These are phyloP conservation scores for Atta colombica DNA, from an alignment of 1,140 invertebrate species.

Conservation along the genomic window DNA sequence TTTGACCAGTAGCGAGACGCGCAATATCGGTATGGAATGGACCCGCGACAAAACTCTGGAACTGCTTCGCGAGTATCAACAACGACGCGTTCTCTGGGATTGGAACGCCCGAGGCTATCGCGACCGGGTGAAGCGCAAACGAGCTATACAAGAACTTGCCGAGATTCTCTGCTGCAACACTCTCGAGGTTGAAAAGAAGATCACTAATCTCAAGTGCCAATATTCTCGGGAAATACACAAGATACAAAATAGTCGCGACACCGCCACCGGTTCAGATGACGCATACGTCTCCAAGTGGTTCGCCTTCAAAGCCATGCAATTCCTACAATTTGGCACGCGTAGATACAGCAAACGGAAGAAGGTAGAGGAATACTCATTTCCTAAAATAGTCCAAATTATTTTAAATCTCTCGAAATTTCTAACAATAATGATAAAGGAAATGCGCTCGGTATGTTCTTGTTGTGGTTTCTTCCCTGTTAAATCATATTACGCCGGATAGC, in stretches of 20 bases:
- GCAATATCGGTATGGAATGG: conserved; percentile 85
- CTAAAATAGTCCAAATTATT: not conserved
- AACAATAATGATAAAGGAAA: not conserved
- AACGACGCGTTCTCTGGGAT: conserved; percentile 86
- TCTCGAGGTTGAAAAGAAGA: conserved; percentile 86
- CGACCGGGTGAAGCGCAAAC: conserved; percentile 84
- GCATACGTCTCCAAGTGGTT: conserved; percentile 81
- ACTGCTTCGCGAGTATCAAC: conserved; percentile 85
- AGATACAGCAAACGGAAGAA: conserved; percentile 78
- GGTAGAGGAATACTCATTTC: conserved; percentile 57
- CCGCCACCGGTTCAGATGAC: conserved; percentile 72
- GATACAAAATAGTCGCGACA: conserved; percentile 77
- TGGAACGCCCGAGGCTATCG: conserved; percentile 85
- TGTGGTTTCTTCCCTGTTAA: too few relatives aligned
- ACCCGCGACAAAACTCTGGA: conserved; percentile 85
- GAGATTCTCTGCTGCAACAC: conserved; percentile 85
- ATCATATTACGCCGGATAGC: not conserved
- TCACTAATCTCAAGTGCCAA: conserved; percentile 86
- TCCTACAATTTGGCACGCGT: conserved; percentile 77
- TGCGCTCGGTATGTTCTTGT: not conserved
- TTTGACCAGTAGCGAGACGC: conserved; percentile 53
- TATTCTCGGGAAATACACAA: conserved; percentile 86
- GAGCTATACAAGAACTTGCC: conserved; percentile 85
- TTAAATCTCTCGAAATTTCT: not conserved
- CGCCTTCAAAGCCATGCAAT: conserved; percentile 80